Conservation (phyloP, 2,888 invertebrate genomes). For the Pachydiplax longipennis region DNA sequence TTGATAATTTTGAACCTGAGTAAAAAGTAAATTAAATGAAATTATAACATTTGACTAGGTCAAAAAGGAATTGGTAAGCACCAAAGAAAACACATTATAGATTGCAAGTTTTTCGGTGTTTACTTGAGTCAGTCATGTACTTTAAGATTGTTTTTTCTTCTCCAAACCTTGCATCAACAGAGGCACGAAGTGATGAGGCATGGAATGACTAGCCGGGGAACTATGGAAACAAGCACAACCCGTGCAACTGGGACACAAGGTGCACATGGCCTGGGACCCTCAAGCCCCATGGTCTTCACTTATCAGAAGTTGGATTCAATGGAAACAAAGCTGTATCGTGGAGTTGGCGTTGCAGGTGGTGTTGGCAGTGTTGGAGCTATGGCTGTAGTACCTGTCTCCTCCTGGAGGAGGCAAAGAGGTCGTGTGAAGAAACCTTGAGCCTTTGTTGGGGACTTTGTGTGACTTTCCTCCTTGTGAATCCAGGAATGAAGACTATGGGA, state of each 20-base stretch:
- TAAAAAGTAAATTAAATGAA: neutral
- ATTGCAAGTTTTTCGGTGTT: neutral
- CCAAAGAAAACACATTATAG: neutral
- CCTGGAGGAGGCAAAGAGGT: slow-evolving; percentile 46
- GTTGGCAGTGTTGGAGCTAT: slow-evolving; percentile 39
- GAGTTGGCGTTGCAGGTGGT: slow-evolving; percentile 25
- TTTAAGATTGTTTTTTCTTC: neutral
- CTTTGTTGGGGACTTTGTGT: slow-evolving; percentile 7
- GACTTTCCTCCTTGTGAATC: slow-evolving; percentile 5
- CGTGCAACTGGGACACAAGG: slow-evolving; percentile 7
- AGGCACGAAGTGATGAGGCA: slow-evolving; percentile 41
- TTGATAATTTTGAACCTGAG: neutral
- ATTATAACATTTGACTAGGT: neutral
- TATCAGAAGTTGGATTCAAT: slow-evolving; percentile 47
- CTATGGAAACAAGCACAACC: neutral
- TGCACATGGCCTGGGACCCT: slow-evolving; percentile 22
- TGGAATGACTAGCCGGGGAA: slow-evolving; percentile 5
- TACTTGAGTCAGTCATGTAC: neutral
- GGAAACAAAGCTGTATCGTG: slow-evolving; percentile 45
- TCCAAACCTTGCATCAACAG: neutral
- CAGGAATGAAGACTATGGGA: neutral
- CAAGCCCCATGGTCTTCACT: slow-evolving; percentile 45
- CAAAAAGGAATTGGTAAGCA: slow-evolving; percentile 11
- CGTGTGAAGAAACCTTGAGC: slow-evolving; percentile 38
- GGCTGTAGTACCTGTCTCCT: slow-evolving; percentile 45